A percentile compares a stretch with the other conserved stretches of the same genome.
Evolutionary conservation across 2,113 vertebrate genomes (phyloP).

Genomic region (Mus pahari): DNA sequence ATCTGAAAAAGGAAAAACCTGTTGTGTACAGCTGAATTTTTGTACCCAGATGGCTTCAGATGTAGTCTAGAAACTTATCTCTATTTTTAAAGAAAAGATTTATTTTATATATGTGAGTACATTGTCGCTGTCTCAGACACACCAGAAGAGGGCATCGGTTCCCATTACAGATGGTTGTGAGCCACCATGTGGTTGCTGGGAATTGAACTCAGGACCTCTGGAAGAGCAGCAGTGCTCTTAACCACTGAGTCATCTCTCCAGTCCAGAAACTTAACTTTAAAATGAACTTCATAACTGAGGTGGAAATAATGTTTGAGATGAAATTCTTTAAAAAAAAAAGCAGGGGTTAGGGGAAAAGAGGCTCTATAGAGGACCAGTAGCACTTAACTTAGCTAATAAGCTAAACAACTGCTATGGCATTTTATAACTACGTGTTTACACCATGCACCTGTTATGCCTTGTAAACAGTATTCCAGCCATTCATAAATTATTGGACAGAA

Average conservation of each 20-base stretch:
- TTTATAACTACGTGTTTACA: not conserved
- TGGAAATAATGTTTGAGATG: not conserved
- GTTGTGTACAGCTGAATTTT: not conserved
- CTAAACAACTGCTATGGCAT: not conserved
- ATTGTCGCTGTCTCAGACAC: no score
- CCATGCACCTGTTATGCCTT: not conserved
- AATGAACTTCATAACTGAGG: slow-evolving; percentile 12
- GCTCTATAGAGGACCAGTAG: not conserved
- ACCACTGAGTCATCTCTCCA: no score
- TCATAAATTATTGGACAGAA: not conserved
- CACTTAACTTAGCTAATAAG: not conserved
- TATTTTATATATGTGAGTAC: no score
- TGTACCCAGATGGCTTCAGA: not conserved
- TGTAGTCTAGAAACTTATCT: not conserved
- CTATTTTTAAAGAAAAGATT: no score
- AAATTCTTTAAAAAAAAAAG: not conserved
- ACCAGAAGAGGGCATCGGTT: no score
- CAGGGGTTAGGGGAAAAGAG: no score
- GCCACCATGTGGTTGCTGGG: no score
- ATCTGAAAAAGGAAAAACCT: not conserved
- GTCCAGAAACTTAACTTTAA: not conserved
- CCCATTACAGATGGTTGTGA: no score
- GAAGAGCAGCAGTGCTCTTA: no score
- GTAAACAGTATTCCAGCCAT: not conserved
- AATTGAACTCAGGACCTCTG: no score